Evolutionary conservation across 2,113 vertebrate genomes (phyloP), one percentile per base, ranked within the genome.

Genomic region (Apeltes quadracus): DNA sequence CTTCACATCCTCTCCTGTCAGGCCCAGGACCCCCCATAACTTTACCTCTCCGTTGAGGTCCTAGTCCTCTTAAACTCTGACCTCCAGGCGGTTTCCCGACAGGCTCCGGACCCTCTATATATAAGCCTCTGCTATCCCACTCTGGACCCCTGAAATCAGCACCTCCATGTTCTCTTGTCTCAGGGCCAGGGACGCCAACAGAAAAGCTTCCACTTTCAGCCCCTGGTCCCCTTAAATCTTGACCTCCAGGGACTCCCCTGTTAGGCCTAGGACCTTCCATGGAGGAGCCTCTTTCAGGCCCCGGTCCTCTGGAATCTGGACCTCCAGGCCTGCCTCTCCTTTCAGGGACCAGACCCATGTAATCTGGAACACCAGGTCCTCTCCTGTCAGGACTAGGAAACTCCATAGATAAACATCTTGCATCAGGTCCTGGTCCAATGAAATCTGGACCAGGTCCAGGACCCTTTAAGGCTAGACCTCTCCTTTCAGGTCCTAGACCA

Each of bases 401-500:
- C 6, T 29, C 62, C 14, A 32, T 23, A 15, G 39, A 50, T 50
- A 50, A 22, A 61, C 25, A 1, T 43, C 58, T 43, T 23, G 7
- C 27, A 43, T 36, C 39, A 43, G 23, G 59, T 44, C 65, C 27
- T 62, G 46, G 61, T 23, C 54, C 63, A 4, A 51, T 78, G n/a
- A 84, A 71, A 68, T 72, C 50, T 78, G 54, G 50, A 53, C 22
- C 44, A 62, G 34, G 23, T 7, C 29, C 12, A 44, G 44, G 38
- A 38, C 32, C 18, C 6, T 32, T 58, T 18, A 32, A 23, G 10
- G 36, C 15, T 38, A 22, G 29, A 29, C 41, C 44, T 72, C 54
- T 78, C 18, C 23, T 62, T 4, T 53, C 51, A 72, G 54, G 48
- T 3, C 34, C 34, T 22, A 20, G 41, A 39, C n/a, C n/a, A 20